A percentile compares a stretch with the other conserved stretches of the same genome.
Conservation (phyloP, 92 coral and sea anemone genomes). For the Virgularia gustaviana region DNA sequence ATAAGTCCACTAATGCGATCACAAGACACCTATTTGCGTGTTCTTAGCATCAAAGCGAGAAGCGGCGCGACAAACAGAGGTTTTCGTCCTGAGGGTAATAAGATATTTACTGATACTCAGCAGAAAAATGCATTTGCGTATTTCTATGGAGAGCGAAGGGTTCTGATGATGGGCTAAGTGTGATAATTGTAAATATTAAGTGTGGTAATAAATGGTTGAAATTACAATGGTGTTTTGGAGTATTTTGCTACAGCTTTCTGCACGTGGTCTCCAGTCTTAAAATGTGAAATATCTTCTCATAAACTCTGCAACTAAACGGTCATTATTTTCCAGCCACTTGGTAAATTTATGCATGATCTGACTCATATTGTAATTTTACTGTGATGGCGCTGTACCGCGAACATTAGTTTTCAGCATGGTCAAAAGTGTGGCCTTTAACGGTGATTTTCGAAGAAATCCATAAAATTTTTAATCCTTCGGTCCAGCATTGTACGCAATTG, state of each 20-base stretch:
- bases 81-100: neutral
- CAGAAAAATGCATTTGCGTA: neutral
- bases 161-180: neutral
- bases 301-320: neutral
- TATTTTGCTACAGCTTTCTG: neutral
- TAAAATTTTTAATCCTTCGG: neutral
- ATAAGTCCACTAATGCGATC: neutral
- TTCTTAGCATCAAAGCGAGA: neutral
- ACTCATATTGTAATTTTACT: neutral
- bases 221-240: neutral
- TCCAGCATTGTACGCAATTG: too few relatives aligned
- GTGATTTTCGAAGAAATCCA: neutral
- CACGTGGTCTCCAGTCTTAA: neutral
- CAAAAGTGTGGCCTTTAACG: neutral
- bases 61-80: neutral
- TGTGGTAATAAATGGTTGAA: neutral
- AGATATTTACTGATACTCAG: neutral
- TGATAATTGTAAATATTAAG: neutral
- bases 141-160: neutral
- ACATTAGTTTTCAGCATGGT: neutral
- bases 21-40: neutral
- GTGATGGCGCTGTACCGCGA: neutral
- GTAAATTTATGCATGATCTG: neutral
- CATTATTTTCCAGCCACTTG: neutral
- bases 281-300: neutral